Conservation (phyloP, 2,113 vertebrate species). For the Notarius lentiginosus region DNA sequence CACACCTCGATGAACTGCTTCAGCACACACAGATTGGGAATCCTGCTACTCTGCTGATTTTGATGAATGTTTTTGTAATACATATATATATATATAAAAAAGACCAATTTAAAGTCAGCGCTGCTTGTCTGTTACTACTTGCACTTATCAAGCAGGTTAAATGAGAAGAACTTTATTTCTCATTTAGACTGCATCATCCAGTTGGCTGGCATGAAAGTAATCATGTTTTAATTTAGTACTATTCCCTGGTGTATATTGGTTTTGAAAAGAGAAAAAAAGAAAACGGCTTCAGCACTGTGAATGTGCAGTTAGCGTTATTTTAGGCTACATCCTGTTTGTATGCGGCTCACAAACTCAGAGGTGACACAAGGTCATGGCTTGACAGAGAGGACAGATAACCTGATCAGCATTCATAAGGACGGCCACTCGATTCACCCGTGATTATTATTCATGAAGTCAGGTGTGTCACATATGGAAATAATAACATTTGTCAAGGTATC, state of each 20-base stretch:
- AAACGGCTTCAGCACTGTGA: background rate
- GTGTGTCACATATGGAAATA: conserved; percentile 27
- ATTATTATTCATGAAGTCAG: conserved; percentile 49
- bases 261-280: conserved; percentile 16
- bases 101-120: conserved; percentile 26
- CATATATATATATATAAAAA: conserved; percentile 38
- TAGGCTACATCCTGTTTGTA: background rate
- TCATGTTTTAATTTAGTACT: conserved; percentile 44
- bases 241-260: conserved; percentile 7
- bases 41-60: conserved; percentile 27
- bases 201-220: conserved; percentile 30
- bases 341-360: conserved; percentile 27
- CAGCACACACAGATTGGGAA: conserved; percentile 20
- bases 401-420: conserved; percentile 15
- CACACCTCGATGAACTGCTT: conserved; percentile 22
- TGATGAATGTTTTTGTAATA: conserved; percentile 44
- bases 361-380: conserved; percentile 21
- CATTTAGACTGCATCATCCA: conserved; percentile 29
- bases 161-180: conserved; percentile 20
- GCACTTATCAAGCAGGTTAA: conserved; percentile 35
- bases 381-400: background rate
- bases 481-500: conserved; percentile 8
- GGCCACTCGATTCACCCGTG: conserved; percentile 9
- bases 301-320: background rate
- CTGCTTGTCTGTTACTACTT: conserved; percentile 22